Percentiles rank a stretch among this genome's conserved stretches.
Evolutionary conservation across 2,797 vertebrate species (phyloP).

Genomic region (Acanthiza pusilla): DNA sequence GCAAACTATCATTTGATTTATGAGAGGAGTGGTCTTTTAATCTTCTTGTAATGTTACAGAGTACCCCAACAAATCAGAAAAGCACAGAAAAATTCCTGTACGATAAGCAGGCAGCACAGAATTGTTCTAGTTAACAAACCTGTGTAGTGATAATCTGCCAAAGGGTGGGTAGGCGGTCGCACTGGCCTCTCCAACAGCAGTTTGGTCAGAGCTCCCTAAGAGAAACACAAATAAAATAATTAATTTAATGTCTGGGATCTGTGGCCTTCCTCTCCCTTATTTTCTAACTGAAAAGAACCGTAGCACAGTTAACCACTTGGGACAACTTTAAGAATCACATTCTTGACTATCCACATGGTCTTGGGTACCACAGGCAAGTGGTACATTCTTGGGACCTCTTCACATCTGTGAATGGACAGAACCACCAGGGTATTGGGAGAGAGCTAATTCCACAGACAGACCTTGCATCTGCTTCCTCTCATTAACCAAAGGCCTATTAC

Average conservation of each 20-base stretch:
- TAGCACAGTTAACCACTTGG: not conserved
- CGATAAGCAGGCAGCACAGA: not conserved
- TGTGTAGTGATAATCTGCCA: conserved; percentile 93
- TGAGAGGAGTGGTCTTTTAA: not conserved
- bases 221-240: conserved; percentile 1
- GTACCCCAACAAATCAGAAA: not conserved
- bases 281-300: not conserved
- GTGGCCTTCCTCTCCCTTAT: too few relatives aligned
- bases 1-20: not conserved
- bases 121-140: conserved; percentile 70
- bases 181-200: conserved; percentile 85
- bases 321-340: not conserved
- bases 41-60: not conserved
- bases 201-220: conserved; percentile 85
- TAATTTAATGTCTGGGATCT: not conserved
- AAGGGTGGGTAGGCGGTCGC: conserved; percentile 78
- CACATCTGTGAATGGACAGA: not conserved
- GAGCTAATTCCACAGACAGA: not conserved
- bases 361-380: not conserved
- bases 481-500: not conserved
- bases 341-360: not conserved
- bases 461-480: not conserved
- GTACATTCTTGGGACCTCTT: not conserved
- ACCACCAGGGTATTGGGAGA: not conserved
- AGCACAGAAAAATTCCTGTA: not conserved